A percentile compares a stretch with the other conserved stretches of the same genome.
These are phyloP conservation scores for Acanthopleura granulata DNA, from an alignment of 2,888 invertebrate species.

Conservation along the genomic window DNA sequence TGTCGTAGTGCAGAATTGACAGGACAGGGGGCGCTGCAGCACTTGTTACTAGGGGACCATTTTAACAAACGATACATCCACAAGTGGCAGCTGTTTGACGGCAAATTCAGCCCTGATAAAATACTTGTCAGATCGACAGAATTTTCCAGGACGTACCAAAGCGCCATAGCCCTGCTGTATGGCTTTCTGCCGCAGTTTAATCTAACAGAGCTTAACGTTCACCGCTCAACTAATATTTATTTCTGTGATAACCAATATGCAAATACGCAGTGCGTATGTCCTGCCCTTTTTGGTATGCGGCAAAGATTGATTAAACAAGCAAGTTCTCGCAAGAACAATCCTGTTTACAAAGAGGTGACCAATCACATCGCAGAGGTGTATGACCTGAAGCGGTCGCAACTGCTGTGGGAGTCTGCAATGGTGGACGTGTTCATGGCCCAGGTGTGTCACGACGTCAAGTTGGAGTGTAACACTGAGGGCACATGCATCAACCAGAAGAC, in stretches of 20 bases:
- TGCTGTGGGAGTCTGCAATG: constrained; percentile 75
- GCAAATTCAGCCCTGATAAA: constrained; percentile 63
- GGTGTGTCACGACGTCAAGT: constrained; percentile 84
- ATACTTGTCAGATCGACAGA: constrained; percentile 82
- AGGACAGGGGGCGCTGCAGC: constrained; percentile 83
- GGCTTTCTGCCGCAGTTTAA: constrained; percentile 80
- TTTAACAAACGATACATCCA: constrained; percentile 70
- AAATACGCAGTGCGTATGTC: constrained; percentile 83
- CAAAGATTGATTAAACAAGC: constrained; percentile 26
- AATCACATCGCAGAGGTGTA: constrained; percentile 81
- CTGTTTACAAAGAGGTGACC: constrained; percentile 74
- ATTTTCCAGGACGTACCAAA: constrained; percentile 91
- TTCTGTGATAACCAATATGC: constrained; percentile 80
- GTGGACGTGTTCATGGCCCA: constrained; percentile 87
- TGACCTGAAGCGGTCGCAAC: constrained; percentile 74
- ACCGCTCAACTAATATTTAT: constrained; percentile 34
- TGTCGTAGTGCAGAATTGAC: constrained; percentile 91
- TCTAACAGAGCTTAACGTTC: constrained; percentile 77
- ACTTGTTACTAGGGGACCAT: constrained; percentile 82
- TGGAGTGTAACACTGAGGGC: constrained; percentile 79
- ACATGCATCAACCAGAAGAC: constrained; percentile 44
- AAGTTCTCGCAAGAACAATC: constrained; percentile 75
- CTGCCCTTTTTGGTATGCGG: constrained; percentile 76
- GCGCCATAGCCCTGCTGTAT: constrained; percentile 84
- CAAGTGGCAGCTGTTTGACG: constrained; percentile 55